Base-by-base conservation (phyloP, 2,888 invertebrate species). In the Noctua comes region DNA sequence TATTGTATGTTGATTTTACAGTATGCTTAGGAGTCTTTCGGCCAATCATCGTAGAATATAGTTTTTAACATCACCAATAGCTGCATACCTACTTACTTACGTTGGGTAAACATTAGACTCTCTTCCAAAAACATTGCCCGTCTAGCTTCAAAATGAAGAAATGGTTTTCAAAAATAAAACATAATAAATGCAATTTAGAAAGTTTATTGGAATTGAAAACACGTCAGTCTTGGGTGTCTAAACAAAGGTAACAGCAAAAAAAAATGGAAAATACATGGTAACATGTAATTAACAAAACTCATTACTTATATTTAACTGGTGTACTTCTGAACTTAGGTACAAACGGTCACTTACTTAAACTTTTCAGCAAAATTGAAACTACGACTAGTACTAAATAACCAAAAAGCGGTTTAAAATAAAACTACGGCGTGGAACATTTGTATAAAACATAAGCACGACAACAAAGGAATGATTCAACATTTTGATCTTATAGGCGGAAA, bases 401-500 rank as follows among this genome's bases (percentile, higher is more conserved):
- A 84, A 80, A 79, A 84, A 36, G 27, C 72, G 73, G 71, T 84
- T 77, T n/a, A 21, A n/a, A 72, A 54, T 68, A 21, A 21, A 68
- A 64, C 57, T 75, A 59, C 24, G 11, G 51, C 48, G 57, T 79
- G 65, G 77, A 51, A 73, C 40, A 40, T 43, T 70, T 66, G 40
- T 76, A 68, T 46, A 68, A 68, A 57, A 62, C 31, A 74, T 76
- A 70, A 83, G 66, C 77, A 83, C 71, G 65, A 84, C 79, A 82
- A 68, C 77, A 73, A 75, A 85, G 90, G 87, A 88, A 88, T 88
- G 89, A 85, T 84, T 76, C 66, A 80, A 84, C 46, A 82, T 80
- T 80, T 81, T 86, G 83, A 88, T 86, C 80, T 62, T 76, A 81
- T 80, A 91, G 88, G 86, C 89, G 87, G 87, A 84, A 83, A 77